Evolutionary conservation across 2,888 invertebrate genomes (phyloP).

Genomic region (Archips xylosteana): DNA sequence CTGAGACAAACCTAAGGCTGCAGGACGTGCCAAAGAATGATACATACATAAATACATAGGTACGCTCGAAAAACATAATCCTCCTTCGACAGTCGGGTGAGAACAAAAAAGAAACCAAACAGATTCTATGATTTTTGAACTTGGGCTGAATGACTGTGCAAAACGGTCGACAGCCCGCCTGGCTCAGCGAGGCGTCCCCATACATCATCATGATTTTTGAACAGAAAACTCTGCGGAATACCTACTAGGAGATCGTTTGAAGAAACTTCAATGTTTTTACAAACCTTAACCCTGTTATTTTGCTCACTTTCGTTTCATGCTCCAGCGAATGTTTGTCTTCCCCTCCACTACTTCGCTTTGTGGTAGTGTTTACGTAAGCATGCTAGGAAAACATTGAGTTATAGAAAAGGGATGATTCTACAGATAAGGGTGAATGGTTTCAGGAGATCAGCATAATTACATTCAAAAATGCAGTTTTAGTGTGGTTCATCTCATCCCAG

Average conservation of each 20-base stretch:
- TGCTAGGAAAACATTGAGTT: neutral
- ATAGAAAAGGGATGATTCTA: slow-evolving; percentile 1
- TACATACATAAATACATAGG: too few relatives aligned
- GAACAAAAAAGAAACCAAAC: too few relatives aligned
- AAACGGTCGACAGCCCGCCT: too few relatives aligned
- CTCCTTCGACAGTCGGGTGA: too few relatives aligned
- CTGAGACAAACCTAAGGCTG: too few relatives aligned
- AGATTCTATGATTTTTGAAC: neutral
- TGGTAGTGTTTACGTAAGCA: slow-evolving; percentile 1
- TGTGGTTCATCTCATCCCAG: too few relatives aligned
- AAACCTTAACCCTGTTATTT: slow-evolving; percentile 4
- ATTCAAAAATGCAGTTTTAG: too few relatives aligned
- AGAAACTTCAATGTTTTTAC: neutral
- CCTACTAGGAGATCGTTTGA: neutral
- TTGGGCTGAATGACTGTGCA: too few relatives aligned
- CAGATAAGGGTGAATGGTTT: neutral
- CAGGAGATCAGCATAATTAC: too few relatives aligned
- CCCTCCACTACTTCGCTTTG: slow-evolving; percentile 1
- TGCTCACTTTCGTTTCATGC: slow-evolving; percentile 2
- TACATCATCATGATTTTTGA: neutral
- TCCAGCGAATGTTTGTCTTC: slow-evolving; percentile 3
- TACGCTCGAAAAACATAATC: too few relatives aligned
- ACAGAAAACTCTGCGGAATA: neutral
- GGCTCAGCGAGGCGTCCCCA: too few relatives aligned
- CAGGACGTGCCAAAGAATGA: too few relatives aligned